Evolutionary conservation across 2,113 vertebrate genomes (phyloP).

Genomic region (Aramus guarauna): DNA sequence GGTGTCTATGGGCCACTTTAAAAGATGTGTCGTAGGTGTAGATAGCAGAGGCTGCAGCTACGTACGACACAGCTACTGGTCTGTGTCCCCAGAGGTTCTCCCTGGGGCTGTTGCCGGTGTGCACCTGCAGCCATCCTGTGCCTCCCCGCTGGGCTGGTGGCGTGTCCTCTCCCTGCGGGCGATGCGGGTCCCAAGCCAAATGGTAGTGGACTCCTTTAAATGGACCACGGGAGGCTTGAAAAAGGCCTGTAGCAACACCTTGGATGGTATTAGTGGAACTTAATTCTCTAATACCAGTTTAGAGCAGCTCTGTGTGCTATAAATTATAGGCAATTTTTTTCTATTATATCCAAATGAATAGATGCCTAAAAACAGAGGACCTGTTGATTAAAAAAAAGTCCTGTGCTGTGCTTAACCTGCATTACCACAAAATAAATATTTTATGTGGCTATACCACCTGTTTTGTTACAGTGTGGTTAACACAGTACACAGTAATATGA

Average conservation of each 20-base stretch:
- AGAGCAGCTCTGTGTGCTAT: neutral
- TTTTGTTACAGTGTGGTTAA: neutral
- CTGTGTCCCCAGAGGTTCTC: neutral
- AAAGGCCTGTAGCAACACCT: constrained; percentile 8
- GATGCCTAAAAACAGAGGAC: neutral
- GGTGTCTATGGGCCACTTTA: constrained; percentile 44
- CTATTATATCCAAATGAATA: neutral
- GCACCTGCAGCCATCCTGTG: neutral
- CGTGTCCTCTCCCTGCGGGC: neutral
- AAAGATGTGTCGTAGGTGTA: neutral
- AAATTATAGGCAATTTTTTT: neutral
- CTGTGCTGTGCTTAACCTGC: neutral
- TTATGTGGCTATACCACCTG: neutral
- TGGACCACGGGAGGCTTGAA: neutral
- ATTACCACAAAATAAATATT: neutral
- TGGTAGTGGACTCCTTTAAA: neutral
- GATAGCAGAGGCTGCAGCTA: neutral
- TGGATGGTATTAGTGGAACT: neutral
- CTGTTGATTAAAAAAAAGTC: neutral
- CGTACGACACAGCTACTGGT: neutral
- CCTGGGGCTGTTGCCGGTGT: neutral
- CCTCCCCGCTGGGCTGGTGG: neutral
- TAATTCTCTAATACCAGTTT: neutral
- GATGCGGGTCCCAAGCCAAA: neutral
- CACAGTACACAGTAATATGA: neutral